Evolutionary conservation across 2,113 vertebrate species (phyloP).

Genomic region (Ptilorrhoa leucosticta): DNA sequence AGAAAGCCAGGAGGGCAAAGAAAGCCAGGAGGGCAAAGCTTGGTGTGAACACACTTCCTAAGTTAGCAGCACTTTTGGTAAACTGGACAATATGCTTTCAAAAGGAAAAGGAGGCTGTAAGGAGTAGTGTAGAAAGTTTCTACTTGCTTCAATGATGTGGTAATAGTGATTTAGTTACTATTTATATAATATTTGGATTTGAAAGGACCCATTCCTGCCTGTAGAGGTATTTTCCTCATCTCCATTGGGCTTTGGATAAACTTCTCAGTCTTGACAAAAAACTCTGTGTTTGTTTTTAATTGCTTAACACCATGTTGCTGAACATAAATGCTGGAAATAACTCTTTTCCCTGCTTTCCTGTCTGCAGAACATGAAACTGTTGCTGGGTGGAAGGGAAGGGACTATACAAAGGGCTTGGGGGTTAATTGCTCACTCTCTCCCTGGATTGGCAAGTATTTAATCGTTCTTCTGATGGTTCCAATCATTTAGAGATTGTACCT

Average conservation of each 20-base stretch:
- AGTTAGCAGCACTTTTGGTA: neutral
- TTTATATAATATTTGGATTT: neutral
- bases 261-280: neutral
- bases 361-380: neutral
- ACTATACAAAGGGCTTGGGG: neutral
- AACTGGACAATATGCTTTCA: neutral
- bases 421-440: neutral
- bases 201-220: neutral
- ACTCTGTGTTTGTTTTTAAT: neutral
- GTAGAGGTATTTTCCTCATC: neutral
- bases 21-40: neutral
- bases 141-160: neutral
- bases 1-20: neutral
- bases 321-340: constrained; percentile 47
- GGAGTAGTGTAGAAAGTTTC: neutral
- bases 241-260: neutral
- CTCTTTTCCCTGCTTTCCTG: constrained; percentile 15
- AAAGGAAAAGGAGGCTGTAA: neutral
- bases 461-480: neutral
- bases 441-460: neutral
- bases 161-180: neutral
- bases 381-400: neutral
- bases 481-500: neutral
- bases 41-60: neutral
- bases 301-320: neutral